Conservation (phyloP, 92 coral and sea anemone species). For the Phenganax stokvisi region DNA sequence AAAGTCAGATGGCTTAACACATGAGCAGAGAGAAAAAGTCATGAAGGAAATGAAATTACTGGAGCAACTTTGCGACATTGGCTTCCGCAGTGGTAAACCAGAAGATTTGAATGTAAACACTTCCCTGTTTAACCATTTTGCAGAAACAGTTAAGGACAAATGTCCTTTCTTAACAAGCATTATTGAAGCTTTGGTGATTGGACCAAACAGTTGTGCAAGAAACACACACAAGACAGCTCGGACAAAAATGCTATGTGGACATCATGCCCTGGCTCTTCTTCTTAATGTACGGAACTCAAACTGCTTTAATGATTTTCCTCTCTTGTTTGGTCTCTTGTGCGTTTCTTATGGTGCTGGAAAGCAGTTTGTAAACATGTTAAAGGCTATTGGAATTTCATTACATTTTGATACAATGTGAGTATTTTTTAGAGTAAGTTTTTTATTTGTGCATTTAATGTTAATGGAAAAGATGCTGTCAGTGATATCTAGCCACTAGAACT, state of each 20-base stretch:
- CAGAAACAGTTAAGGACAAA: not conserved
- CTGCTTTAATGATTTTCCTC: constrained; percentile 8
- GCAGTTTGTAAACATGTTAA: not conserved
- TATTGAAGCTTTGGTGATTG: constrained; percentile 11
- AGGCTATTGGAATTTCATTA: not conserved
- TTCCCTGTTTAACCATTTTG: not conserved
- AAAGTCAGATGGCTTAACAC: not conserved
- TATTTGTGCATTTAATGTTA: too few species aligned
- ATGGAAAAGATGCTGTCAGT: too few species aligned
- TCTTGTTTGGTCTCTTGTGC: constrained; percentile 6
- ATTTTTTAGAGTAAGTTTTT: not conserved
- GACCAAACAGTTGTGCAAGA: not conserved
- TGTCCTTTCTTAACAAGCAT: constrained; percentile 2
- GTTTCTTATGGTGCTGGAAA: constrained; percentile 13
- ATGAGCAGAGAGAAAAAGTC: not conserved
- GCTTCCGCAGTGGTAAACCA: not conserved
- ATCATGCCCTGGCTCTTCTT: constrained; percentile 20
- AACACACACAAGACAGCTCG: not conserved
- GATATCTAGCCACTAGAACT: too few species aligned
- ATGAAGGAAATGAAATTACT: not conserved
- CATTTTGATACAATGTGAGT: constrained; percentile 19
- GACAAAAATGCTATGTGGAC: not conserved
- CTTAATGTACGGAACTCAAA: constrained; percentile 13
- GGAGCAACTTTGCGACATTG: not conserved
- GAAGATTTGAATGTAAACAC: not conserved